Conservation (phyloP, 1,140 invertebrate species). For the Calliphora vicina region DNA sequence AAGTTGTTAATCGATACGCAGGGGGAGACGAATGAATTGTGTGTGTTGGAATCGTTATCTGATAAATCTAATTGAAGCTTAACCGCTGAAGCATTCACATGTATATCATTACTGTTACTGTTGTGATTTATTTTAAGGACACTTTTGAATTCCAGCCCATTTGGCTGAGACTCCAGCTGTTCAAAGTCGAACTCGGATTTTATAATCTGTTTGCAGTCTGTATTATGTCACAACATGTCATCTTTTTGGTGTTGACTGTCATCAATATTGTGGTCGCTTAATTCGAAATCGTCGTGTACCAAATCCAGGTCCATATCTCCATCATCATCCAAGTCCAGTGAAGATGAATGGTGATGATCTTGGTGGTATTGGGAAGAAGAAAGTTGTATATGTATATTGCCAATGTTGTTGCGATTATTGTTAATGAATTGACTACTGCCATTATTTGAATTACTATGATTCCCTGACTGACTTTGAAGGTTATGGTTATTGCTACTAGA, state of each 20-base stretch:
- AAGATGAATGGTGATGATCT: conserved; percentile 48
- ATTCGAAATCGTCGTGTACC: conserved; percentile 62
- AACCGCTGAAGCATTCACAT: background rate
- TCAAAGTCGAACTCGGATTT: background rate
- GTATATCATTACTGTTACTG: background rate
- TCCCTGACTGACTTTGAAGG: conserved; percentile 30
- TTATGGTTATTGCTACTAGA: conserved; percentile 40
- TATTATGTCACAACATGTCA: conserved; percentile 66
- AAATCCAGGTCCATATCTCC: conserved; percentile 56
- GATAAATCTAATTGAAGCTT: background rate
- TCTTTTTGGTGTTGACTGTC: conserved; percentile 57
- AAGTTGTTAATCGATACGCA: background rate
- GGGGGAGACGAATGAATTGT: background rate
- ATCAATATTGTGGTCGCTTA: conserved; percentile 63
- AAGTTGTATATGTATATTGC: conserved; percentile 32
- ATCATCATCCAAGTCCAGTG: conserved; percentile 43
- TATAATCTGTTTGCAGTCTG: background rate
- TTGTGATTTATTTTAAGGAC: background rate
- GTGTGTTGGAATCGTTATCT: background rate
- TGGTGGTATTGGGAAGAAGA: conserved; percentile 42
- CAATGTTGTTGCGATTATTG: conserved; percentile 19
- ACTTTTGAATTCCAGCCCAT: background rate
- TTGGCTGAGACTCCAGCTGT: background rate
- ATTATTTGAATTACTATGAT: conserved; percentile 1
- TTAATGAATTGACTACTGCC: background rate